A percentile compares a stretch with the other conserved stretches of the same genome.
Conservation (phyloP, 1,140 invertebrate species). For the Bombus waltoni region DNA sequence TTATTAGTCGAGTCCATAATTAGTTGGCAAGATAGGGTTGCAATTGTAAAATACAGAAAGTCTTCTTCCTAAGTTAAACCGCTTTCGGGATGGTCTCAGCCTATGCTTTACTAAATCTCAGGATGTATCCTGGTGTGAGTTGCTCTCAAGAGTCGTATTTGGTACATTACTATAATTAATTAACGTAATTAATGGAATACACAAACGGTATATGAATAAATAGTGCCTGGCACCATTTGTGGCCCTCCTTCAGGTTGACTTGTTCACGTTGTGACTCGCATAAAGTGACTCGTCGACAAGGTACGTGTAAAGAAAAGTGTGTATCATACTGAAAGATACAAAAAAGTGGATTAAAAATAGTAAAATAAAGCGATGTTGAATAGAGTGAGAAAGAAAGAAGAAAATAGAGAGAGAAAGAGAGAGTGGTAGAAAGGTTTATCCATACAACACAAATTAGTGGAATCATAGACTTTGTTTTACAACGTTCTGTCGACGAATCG, state of each 20-base stretch:
- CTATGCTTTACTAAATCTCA: conserved; percentile 78
- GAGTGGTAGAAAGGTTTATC: not conserved
- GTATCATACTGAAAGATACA: not conserved
- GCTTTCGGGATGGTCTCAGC: conserved; percentile 71
- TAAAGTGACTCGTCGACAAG: conserved; percentile 42
- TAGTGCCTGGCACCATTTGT: conserved; percentile 83
- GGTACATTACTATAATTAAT: conserved; percentile 68
- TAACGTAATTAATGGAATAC: conserved; percentile 78
- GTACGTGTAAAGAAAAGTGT: not conserved
- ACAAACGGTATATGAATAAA: conserved; percentile 81
- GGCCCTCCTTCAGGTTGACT: conserved; percentile 78
- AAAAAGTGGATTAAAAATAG: not conserved
- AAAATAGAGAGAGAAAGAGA: not conserved
- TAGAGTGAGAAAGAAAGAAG: not conserved
- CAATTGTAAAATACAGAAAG: conserved; percentile 60
- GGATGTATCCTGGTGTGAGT: conserved; percentile 74
- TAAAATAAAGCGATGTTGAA: not conserved
- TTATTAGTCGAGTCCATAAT: conserved; percentile 1
- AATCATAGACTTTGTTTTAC: conserved; percentile 13
- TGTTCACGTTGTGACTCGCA: conserved; percentile 48
- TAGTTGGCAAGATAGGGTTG: conserved; percentile 59
- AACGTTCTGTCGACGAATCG: conserved; percentile 1
- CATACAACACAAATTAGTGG: not conserved
- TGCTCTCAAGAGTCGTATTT: conserved; percentile 69
- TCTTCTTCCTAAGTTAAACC: conserved; percentile 60